Conservation (phyloP, 1,140 invertebrate species). For the Caligus rogercresseyi region DNA sequence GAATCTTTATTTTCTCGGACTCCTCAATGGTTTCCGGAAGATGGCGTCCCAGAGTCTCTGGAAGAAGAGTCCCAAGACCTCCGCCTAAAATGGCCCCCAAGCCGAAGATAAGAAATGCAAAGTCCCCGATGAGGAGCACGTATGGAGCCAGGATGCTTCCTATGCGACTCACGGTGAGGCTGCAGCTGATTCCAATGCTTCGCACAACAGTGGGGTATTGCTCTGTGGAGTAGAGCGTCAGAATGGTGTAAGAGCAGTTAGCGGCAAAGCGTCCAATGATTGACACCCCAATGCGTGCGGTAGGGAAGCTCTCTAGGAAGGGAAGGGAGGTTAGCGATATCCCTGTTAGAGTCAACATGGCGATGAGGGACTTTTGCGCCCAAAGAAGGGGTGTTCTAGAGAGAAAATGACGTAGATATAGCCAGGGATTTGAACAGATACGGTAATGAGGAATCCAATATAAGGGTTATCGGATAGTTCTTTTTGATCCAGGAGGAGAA, state of each 20-base stretch:
- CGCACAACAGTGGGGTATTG: constrained; percentile 16
- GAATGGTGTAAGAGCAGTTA: constrained; percentile 18
- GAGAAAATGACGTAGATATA: constrained; percentile 17
- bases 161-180: constrained; percentile 10
- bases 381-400: constrained; percentile 9
- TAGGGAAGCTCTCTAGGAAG: not conserved
- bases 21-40: constrained; percentile 26
- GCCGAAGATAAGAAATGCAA: constrained; percentile 21
- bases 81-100: constrained; percentile 23
- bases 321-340: constrained; percentile 7
- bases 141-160: constrained; percentile 17
- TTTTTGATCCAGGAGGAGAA: constrained; percentile 18
- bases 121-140: constrained; percentile 10
- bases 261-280: constrained; percentile 18
- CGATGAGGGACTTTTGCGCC: constrained; percentile 9
- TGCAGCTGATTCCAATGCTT: constrained; percentile 9
- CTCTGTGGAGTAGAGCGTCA: constrained; percentile 18
- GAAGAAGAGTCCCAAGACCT: constrained; percentile 22
- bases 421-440: constrained; percentile 9
- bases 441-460: constrained; percentile 14
- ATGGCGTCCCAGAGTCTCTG: constrained; percentile 25
- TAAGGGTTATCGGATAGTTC: constrained; percentile 10
- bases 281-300: not conserved
- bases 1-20: constrained; percentile 21
- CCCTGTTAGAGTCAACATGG: constrained; percentile 5